These are phyloP conservation scores for Coilia nasus DNA, from an alignment of 2,797 vertebrate species.

Conservation along the genomic window DNA sequence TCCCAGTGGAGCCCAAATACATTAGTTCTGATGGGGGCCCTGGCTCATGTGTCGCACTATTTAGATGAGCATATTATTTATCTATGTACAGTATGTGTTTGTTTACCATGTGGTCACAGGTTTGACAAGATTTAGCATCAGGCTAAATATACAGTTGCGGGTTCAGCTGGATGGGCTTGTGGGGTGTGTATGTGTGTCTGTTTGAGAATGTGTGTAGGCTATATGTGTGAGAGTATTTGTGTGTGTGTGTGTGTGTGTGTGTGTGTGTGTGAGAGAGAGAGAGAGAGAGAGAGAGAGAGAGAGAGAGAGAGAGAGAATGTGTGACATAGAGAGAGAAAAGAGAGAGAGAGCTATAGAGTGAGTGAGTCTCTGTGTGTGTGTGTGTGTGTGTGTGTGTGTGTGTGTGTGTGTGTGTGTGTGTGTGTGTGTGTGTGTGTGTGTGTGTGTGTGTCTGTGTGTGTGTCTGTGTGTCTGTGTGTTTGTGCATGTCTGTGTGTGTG, in stretches of 20 bases:
- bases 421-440: no score
- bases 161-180: not conserved
- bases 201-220: not conserved
- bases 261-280: not conserved
- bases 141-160: constrained; percentile 27
- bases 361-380: not conserved
- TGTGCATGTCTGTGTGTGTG: no score
- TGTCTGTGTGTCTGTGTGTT: no score
- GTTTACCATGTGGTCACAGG: constrained; percentile 16
- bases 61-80: constrained; percentile 23
- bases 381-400: not conserved
- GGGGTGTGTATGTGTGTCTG: not conserved
- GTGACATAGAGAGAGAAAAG: no score
- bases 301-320: no score
- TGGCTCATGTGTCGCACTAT: not conserved
- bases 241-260: not conserved
- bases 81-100: constrained; percentile 22
- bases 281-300: no score
- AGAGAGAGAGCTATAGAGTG: no score
- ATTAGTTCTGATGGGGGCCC: not conserved
- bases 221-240: not conserved
- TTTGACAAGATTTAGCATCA: constrained; percentile 22
- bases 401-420: no score
- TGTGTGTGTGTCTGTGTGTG: no score
- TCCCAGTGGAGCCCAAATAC: not conserved